Evolutionary conservation across 2,113 vertebrate species (phyloP).

Genomic region (Suricata suricatta): DNA sequence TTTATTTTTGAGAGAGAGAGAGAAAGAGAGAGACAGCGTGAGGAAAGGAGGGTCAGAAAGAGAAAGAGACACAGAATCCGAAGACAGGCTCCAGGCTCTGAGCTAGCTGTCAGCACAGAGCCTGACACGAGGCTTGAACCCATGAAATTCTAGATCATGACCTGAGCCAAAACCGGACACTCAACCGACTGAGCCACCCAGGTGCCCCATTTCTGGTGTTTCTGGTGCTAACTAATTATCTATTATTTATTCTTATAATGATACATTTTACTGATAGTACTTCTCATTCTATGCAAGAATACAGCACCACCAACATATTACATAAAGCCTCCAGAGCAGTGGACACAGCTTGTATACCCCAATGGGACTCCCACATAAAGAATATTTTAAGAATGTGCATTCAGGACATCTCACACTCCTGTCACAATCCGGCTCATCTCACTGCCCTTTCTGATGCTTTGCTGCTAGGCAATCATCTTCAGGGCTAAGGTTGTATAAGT

Average conservation of each 20-base stretch:
- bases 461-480: neutral
- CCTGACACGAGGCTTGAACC: no score
- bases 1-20: no score
- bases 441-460: neutral
- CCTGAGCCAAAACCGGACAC: no score
- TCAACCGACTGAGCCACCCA: no score
- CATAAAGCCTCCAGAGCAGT: neutral
- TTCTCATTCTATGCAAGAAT: neutral
- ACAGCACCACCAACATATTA: neutral
- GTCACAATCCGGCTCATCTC: neutral
- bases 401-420: neutral
- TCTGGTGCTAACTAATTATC: neutral
- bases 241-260: neutral
- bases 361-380: neutral
- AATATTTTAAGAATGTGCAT: neutral
- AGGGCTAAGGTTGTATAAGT: neutral
- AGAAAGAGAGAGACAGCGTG: no score
- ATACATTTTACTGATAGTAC: neutral
- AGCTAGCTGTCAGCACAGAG: no score
- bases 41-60: no score
- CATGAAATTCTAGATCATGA: no score
- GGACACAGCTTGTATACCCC: rapidly evolving
- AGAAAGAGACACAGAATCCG: no score
- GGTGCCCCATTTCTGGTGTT: neutral
- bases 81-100: no score